Conservation (phyloP, 2,113 vertebrate genomes). For the Mobula hypostoma region DNA sequence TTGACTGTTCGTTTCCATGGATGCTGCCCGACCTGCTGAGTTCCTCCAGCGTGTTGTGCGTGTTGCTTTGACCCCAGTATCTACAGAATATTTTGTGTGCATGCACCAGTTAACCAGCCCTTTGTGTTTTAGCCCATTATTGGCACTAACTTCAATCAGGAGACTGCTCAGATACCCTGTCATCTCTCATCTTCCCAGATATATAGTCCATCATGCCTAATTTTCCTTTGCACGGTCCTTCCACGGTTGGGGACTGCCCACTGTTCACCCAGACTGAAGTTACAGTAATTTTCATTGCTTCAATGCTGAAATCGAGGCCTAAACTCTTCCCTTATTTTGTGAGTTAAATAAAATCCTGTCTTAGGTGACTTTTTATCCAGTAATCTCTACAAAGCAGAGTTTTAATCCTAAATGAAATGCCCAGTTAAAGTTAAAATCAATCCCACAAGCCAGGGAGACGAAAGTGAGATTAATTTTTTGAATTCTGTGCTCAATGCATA, state of each 20-base stretch:
- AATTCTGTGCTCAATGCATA: not conserved
- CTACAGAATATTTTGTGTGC: too few relatives aligned
- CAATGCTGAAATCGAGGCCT: not conserved
- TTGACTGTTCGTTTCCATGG: too few relatives aligned
- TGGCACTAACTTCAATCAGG: not conserved
- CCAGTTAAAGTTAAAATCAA: not conserved
- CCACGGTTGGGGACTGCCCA: not conserved
- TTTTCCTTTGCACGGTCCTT: not conserved
- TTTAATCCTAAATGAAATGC: not conserved
- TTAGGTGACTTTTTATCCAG: not conserved
- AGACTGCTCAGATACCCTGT: too few relatives aligned
- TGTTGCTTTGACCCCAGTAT: too few relatives aligned
- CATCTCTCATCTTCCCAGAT: not conserved
- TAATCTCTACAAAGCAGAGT: not conserved
- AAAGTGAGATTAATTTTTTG: not conserved
- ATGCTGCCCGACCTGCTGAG: too few relatives aligned
- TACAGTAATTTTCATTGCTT: not conserved
- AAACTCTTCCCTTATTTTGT: not conserved
- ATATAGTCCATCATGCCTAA: not conserved
- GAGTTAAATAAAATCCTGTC: not conserved
- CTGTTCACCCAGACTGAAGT: not conserved
- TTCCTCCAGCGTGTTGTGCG: too few relatives aligned
- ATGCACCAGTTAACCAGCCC: not conserved
- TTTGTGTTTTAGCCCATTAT: not conserved
- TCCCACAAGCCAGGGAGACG: not conserved